Evolutionary conservation across 1,140 invertebrate genomes (phyloP), one percentile per base, ranked within the genome.

Genomic region (Sipha flava): DNA sequence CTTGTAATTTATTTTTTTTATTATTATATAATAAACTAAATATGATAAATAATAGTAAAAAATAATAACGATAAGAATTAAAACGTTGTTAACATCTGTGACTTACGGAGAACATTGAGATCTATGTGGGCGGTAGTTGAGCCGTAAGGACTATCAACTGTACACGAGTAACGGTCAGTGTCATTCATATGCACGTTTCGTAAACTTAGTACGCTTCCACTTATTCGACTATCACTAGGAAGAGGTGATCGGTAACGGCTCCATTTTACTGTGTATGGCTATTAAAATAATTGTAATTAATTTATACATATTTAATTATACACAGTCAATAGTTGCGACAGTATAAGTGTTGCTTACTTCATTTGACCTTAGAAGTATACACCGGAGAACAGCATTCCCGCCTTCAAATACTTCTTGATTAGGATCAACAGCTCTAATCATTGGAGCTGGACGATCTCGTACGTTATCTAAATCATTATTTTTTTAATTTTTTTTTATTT

Each of bases 141-240:
- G 47, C 86, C 85, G 64, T 87, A 87, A 18, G 75, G 64, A 45
- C 87, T 87, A 54, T 86, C 84, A 23, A 90, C 87, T 81, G 89
- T 86, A 85, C 92, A 93, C 77, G 90, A 89, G 83, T 94, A 94
- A 81, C 87, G 87, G 72, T 92, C 93, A 81, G 87, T 87, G 83
- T 94, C 91, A 52, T 89, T 87, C 23, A 86, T 85, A 81, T 86
- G 87, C 1, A 92, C 86, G 66, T 88, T 84, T 0, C 79, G 79
- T 18, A 88, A 43, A 68, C 85, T 85, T 7, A 88, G 75, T 18
- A 83, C 47, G 4, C 77, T 37, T 6, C 70, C 80, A 2, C 34
- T 18, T 12, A 80, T 2, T 52, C 40, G 57, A 66, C 43, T 75
- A 7, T 45, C 34, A 23, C 14, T 12, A 0, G 80, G 80, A 18